A percentile compares a stretch with the other conserved stretches of the same genome.
Evolutionary conservation across 1,140 invertebrate species (phyloP).

Genomic region (Drosophila arizonae): DNA sequence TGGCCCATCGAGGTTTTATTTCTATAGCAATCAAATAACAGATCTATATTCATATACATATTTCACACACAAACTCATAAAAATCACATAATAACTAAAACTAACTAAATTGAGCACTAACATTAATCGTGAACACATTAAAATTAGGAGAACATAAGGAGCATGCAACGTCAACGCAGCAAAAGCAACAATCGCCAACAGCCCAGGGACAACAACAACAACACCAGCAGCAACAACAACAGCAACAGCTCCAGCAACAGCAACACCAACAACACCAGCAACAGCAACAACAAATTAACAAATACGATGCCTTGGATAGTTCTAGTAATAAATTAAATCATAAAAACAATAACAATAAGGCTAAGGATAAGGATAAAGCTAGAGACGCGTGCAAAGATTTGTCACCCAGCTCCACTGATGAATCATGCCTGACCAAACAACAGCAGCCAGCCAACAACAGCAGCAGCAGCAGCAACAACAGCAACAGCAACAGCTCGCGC

Average conservation of each 20-base stretch:
- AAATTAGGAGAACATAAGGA: slow-evolving; percentile 67
- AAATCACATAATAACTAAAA: slow-evolving; percentile 18
- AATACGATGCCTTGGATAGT: slow-evolving; percentile 71
- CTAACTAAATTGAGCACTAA: slow-evolving; percentile 41
- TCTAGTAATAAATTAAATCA: slow-evolving; percentile 74
- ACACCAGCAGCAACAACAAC: slow-evolving; percentile 37
- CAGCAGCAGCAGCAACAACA: not conserved
- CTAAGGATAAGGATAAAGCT: slow-evolving; percentile 48
- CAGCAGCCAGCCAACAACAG: slow-evolving; percentile 18
- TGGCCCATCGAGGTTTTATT: no score
- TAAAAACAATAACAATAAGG: slow-evolving; percentile 71
- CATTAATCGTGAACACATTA: slow-evolving; percentile 26
- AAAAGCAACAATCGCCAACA: slow-evolving; percentile 40
- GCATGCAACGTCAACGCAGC: slow-evolving; percentile 64
- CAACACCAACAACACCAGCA: slow-evolving; percentile 40
- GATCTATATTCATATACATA: not conserved
- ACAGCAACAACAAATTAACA: slow-evolving; percentile 52
- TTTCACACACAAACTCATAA: not conserved
- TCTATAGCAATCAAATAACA: not conserved
- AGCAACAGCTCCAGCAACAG: slow-evolving; percentile 36
- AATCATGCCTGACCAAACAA: slow-evolving; percentile 60
- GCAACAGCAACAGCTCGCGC: slow-evolving; percentile 21
- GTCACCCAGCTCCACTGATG: slow-evolving; percentile 52
- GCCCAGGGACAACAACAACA: slow-evolving; percentile 36
- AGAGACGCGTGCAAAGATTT: slow-evolving; percentile 55